Evolutionary conservation across 1,140 invertebrate genomes (phyloP), one percentile per base, ranked within the genome.

Genomic region (Vanessa atalanta): DNA sequence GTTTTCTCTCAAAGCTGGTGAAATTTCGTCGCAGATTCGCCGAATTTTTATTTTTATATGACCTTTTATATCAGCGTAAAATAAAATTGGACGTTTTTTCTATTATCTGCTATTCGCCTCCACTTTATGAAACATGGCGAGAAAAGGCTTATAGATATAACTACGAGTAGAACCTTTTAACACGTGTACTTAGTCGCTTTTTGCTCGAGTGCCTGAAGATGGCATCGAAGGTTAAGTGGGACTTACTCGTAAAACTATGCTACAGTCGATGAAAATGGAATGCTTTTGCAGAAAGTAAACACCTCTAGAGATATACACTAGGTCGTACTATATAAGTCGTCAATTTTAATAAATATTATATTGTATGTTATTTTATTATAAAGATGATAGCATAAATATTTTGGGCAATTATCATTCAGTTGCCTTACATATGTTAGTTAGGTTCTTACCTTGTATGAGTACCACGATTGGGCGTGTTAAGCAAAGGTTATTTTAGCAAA

Each of bases 101-200:
- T 53, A 9, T 15, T 20, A 16, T 15, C 14, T 15, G n/a, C 50
- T n/a, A 64, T 51, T 31, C 26, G 48, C 69, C 47, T 50, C 48
- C 47, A 43, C 60, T 15, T 51, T 51, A 15, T 51, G 53, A n/a
- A n/a, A 8, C 20, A 57, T 16, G 1, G 50, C 23, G 11, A 63
- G 51, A 60, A 66, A 65, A 7, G 51, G 26, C 51, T 72, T 37
- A 66, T 15, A 69, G 23, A 69, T 69, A 61, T 23, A 60, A 26
- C 37, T 47, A 20, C 0, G 20, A 20, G 20, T 20, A 69, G 53
- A 47, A 69, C 66, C 37, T 69, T 69, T 69, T 43, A 69, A 11
- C 53, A n/a, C 31, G 31, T 15, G 20, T 23, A 61, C 57, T 37
- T 37, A 37, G 26, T 9, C 4, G 53, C 53, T 37, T 69, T 69